Base-by-base conservation (phyloP, 2,888 invertebrate genomes). In the Acleris literana region DNA sequence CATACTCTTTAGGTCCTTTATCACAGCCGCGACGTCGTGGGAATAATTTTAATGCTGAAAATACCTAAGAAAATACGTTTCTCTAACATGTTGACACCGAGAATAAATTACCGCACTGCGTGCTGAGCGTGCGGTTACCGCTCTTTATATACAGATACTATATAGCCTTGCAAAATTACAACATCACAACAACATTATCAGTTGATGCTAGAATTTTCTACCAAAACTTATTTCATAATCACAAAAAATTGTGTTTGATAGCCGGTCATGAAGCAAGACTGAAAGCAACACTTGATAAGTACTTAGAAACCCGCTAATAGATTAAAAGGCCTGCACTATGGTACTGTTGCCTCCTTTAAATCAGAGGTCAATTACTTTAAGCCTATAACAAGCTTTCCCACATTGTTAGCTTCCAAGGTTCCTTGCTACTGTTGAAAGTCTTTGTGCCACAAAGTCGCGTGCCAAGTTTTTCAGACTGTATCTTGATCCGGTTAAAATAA, bases 51-150 rank as follows among this genome's bases (percentile, higher is more conserved):
- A 64, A 59, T 48, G 49, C 25, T 44, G 59, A 64, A 63, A 64
- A 64, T 59, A 46, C 46, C 57, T 57, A 39, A 18, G 53, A 59
- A 43, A 49, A 54, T 49, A 54, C 22, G 43, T 64, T 25, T 43
- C 64, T 49, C 25, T 39, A 64, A 64, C 54, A 53, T 59, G 59
- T 64, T 59, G 59, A 64, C 56, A 63, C 46, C 58, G 46, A 53
- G 53, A 59, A 64, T 48, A 64, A 64, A 64, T 64, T 54, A 64
- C 64, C n/a, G 43, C 17, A 22, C 17, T 56, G 56, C 63, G 63
- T 55, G 55, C 25, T 46, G 20, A 18, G 55, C 54, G 46, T 39
- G 33, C n/a, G 39, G 33, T 46, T 54, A 55, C 22, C 17, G n/a
- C 17, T 46, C 16, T 46, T 55, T 54, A 39, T 5, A 49, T 17